Percentiles rank a stretch among this genome's conserved stretches.
phyloP scores from a whole-genome alignment of 64 coral and sea anemone species.

The Stichodactyla mertensii region DNA sequence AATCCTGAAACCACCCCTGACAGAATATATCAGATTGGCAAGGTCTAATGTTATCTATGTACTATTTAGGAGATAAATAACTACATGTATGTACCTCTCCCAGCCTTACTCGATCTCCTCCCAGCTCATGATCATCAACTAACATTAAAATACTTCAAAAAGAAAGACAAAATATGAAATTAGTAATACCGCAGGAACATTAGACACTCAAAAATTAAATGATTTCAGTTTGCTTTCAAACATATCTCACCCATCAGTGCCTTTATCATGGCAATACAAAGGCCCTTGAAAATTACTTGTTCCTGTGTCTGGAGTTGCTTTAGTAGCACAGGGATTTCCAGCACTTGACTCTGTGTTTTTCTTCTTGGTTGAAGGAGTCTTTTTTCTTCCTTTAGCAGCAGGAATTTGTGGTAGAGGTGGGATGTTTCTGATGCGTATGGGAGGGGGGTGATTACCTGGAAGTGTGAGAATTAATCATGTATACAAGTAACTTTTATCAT shows the following conservation, averaged over 20 bases:
- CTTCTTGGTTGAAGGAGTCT: neutral
- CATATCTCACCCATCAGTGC: conserved; percentile 9
- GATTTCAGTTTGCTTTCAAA: too few species aligned
- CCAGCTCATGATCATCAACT: conserved; percentile 58
- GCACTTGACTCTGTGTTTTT: neutral
- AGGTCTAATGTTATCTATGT: too few species aligned
- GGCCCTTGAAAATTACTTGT: conserved; percentile 15
- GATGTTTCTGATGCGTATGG: neutral
- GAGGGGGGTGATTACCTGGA: neutral
- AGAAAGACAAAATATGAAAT: neutral
- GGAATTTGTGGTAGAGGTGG: conserved; percentile 13
- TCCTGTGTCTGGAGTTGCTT: neutral
- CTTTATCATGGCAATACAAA: conserved; percentile 12
- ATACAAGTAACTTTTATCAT: neutral
- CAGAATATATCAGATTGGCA: too few species aligned
- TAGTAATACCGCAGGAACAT: too few species aligned
- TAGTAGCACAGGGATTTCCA: neutral
- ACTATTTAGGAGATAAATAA: too few species aligned
- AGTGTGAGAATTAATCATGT: neutral
- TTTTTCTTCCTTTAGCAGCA: conserved; percentile 7
- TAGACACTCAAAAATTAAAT: too few species aligned
- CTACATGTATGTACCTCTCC: conserved; percentile 37
- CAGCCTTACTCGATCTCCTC: conserved; percentile 40
- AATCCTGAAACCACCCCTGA: too few species aligned
- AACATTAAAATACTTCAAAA: conserved; percentile 36